Percentiles rank a stretch among this genome's conserved stretches.
Conservation (phyloP, 2,888 invertebrate genomes). For the Teinopalpus imperialis region DNA sequence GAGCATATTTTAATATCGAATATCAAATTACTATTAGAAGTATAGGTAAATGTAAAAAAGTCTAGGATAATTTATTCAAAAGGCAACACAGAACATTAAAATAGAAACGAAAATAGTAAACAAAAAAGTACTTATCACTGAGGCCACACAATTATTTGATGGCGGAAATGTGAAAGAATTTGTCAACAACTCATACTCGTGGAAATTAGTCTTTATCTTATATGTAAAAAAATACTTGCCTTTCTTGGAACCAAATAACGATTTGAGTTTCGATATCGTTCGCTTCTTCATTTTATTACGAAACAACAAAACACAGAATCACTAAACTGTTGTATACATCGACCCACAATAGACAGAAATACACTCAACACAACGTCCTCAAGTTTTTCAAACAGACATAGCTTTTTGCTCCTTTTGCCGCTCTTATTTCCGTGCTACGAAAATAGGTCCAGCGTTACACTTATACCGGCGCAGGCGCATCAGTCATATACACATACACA, state of each 20-base stretch:
- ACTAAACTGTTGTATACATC: conserved; percentile 59
- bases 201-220: no score
- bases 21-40: no score
- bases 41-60: no score
- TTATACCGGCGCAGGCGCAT: conserved; percentile 74
- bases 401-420: conserved; percentile 80
- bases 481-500: conserved; percentile 58
- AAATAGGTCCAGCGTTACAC: conserved; percentile 78
- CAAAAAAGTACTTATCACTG: not conserved
- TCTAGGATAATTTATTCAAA: no score
- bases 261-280: conserved; percentile 72
- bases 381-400: conserved; percentile 73
- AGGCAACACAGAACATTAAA: no score
- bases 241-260: conserved; percentile 72
- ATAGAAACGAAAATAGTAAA: no score
- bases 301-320: conserved; percentile 42
- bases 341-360: conserved; percentile 71
- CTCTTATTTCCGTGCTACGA: conserved; percentile 82
- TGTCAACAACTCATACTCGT: conserved; percentile 32
- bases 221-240: no score
- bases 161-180: conserved; percentile 33
- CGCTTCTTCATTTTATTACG: conserved; percentile 73
- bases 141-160: conserved; percentile 26
- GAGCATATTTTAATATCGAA: no score
- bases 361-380: conserved; percentile 73